These are phyloP conservation scores for Plebejus melissa DNA, from an alignment of 2,888 invertebrate species.

Conservation along the genomic window DNA sequence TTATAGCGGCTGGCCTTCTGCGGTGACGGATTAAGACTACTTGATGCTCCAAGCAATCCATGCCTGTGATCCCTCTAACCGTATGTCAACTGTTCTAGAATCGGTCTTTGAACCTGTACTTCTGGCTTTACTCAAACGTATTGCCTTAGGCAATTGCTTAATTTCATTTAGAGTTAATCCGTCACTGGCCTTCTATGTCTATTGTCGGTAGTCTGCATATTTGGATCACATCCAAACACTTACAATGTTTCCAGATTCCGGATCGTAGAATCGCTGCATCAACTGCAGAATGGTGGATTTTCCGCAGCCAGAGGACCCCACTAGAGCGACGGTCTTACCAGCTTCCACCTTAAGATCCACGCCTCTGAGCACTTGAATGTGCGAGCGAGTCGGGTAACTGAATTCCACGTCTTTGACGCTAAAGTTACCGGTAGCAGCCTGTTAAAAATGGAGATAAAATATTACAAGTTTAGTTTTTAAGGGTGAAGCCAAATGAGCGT, in stretches of 20 bases:
- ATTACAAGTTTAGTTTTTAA: background rate
- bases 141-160: no score
- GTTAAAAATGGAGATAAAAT: slow-evolving; percentile 33
- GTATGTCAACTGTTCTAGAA: no score
- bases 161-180: no score
- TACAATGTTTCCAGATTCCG: slow-evolving; percentile 79
- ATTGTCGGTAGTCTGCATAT: no score
- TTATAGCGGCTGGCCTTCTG: no score
- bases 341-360: slow-evolving; percentile 82
- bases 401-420: slow-evolving; percentile 84
- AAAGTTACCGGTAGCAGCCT: slow-evolving; percentile 83
- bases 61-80: no score
- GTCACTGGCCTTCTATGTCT: no score
- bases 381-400: slow-evolving; percentile 88
- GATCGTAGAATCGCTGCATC: slow-evolving; percentile 89
- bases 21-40: no score
- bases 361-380: slow-evolving; percentile 84
- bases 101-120: no score
- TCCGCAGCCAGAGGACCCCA: slow-evolving; percentile 87
- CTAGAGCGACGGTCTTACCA: slow-evolving; percentile 87
- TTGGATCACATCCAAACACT: slow-evolving; percentile 35
- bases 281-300: slow-evolving; percentile 90
- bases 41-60: no score
- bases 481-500: no score
- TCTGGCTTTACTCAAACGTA: no score